phyloP scores from a whole-genome alignment of 2,797 vertebrate genomes.

The Lycodopsis pacificus region DNA sequence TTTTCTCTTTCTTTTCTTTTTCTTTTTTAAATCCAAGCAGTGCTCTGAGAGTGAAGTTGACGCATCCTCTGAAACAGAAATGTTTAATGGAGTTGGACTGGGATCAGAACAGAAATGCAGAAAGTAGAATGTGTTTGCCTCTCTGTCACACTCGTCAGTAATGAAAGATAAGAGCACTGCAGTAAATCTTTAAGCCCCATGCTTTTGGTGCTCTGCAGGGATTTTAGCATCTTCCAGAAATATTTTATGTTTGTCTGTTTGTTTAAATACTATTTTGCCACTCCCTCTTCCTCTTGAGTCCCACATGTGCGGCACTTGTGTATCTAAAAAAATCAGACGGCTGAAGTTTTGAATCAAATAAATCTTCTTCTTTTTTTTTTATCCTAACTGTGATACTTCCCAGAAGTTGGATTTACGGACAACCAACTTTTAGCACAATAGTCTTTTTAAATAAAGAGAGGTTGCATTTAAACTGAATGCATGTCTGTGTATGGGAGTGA shows the following conservation, averaged over 20 bases:
- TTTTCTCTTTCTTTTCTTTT: conserved; percentile 44
- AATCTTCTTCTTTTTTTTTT: conserved; percentile 46
- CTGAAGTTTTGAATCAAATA: conserved; percentile 62
- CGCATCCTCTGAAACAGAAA: conserved; percentile 76
- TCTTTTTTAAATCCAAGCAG: conserved; percentile 61
- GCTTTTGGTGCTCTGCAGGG: conserved; percentile 83
- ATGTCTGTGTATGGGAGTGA: conserved; percentile 21
- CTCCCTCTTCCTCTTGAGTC: conserved; percentile 58
- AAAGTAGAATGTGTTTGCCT: conserved; percentile 81
- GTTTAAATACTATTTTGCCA: conserved; percentile 62
- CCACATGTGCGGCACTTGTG: conserved; percentile 60
- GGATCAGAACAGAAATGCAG: conserved; percentile 83
- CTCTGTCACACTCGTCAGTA: conserved; percentile 80
- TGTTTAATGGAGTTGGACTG: conserved; percentile 83
- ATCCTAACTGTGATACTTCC: conserved; percentile 51
- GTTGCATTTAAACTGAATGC: conserved; percentile 28
- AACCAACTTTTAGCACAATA: conserved; percentile 45
- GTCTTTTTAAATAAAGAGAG: conserved; percentile 32
- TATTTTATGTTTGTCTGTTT: conserved; percentile 78
- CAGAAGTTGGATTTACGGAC: conserved; percentile 35
- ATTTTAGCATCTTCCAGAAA: conserved; percentile 82
- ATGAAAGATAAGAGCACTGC: conserved; percentile 82
- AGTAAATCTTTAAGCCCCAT: conserved; percentile 85
- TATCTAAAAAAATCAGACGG: conserved; percentile 58
- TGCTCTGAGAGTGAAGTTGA: conserved; percentile 76